A percentile compares a stretch with the other conserved stretches of the same genome.
These are phyloP conservation scores for Smutsia gigantea DNA, from an alignment of 2,797 vertebrate genomes.

Conservation along the genomic window DNA sequence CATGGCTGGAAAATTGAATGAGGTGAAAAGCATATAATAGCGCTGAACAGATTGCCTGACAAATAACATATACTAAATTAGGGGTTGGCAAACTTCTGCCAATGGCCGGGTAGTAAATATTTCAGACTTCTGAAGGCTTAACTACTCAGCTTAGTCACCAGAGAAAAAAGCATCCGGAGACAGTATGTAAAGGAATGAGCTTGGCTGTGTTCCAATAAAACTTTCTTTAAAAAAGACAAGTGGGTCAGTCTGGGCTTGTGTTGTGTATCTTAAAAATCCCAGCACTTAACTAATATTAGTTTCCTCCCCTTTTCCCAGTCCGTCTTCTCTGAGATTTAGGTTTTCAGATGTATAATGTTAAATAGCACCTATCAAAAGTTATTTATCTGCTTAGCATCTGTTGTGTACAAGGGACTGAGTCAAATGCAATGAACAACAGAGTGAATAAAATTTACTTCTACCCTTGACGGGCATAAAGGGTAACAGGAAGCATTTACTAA, in stretches of 20 bases:
- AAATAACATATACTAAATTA: neutral
- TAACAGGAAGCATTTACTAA: neutral
- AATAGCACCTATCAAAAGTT: neutral
- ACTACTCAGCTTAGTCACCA: neutral
- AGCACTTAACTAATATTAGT: neutral
- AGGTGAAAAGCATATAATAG: constrained; percentile 19
- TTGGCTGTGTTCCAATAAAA: neutral
- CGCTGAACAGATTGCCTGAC: neutral
- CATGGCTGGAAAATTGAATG: neutral
- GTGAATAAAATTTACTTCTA: neutral
- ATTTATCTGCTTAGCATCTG: constrained; percentile 18
- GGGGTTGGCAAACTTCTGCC: neutral
- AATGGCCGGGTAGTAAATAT: neutral
- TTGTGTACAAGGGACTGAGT: neutral
- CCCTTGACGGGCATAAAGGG: neutral
- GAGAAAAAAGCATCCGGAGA: neutral
- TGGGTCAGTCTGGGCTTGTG: neutral
- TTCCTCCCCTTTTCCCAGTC: neutral
- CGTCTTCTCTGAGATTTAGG: neutral
- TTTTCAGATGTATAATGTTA: constrained; percentile 18
- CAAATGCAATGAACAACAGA: neutral
- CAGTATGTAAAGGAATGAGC: neutral
- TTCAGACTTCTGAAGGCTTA: neutral
- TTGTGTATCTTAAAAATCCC: neutral
- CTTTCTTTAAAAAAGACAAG: constrained; percentile 21